Base-by-base conservation (phyloP, 2,113 vertebrate species). In the Excalfactoria chinensis region DNA sequence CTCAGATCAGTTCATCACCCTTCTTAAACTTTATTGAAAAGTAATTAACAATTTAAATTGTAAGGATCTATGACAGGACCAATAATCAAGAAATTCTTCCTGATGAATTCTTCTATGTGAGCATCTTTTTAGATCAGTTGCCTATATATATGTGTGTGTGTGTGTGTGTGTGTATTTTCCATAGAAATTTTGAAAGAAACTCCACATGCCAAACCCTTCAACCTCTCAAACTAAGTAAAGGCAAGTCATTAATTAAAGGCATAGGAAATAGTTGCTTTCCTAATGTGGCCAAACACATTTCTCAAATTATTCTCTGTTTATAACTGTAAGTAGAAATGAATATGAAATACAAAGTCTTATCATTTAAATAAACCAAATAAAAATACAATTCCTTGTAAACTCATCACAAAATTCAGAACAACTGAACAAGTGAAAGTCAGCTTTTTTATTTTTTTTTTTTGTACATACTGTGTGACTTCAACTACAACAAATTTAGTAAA, bases 161-260 rank as follows among this genome's bases (percentile, higher is more conserved):
- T 40, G 37, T 40, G 7, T 40, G 37, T 40, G 7, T 40, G 11
- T 40, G 7, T 25, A 34, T 82, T 69, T 77, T 68, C 43, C 75
- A 23, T 28, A 28, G 7, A 55, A 66, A 63, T 2, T 83, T 80
- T 95, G 34, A 78, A 23, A 20, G 25, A 73, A 89, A 93, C 20
- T 41, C 63, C 53, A 80, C n/a, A 62, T 88, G 72, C 95, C 71
- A 95, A 68, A 48, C 26, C 19, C 55, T 77, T 93, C 70, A 71
- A 46, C 18, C 49, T 28, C 49, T 53, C 14, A 21, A 49, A 60
- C 20, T 37, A 2, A 5, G 28, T 2, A 63, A 32, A 6, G 9
- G 4, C 9, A 58, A 8, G 8, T 70, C 51, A 51, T 11, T 1
- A n/a, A 58, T 51, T 9, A 34, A 22, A 58, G 3, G 62, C 41